phyloP scores from a whole-genome alignment of 2,113 vertebrate genomes.

The Carlito syrichta region DNA sequence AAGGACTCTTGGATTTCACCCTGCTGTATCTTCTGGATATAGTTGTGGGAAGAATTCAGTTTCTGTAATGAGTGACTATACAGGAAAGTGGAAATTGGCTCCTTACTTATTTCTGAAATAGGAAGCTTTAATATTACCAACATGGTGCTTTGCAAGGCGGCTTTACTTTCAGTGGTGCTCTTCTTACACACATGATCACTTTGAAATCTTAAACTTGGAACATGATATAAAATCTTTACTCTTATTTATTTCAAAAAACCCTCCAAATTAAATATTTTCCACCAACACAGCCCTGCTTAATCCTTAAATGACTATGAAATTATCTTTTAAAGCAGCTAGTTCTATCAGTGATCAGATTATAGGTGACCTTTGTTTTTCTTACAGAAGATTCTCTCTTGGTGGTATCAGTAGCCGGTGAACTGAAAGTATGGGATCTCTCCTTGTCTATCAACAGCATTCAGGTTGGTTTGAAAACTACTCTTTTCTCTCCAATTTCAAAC shows the following conservation, averaged over 20 bases:
- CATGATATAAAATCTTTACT: not conserved
- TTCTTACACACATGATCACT: not conserved
- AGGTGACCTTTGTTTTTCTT: constrained; percentile 14
- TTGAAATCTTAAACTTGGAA: not conserved
- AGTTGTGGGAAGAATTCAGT: not conserved
- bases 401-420: constrained; percentile 81
- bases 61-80: not conserved
- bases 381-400: constrained; percentile 86
- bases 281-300: not conserved
- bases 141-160: too few species aligned
- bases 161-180: not conserved
- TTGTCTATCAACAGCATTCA: constrained; percentile 83
- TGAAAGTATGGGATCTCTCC: constrained; percentile 86
- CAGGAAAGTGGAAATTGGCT: not conserved
- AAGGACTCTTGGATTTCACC: not conserved
- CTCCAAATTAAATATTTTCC: not conserved
- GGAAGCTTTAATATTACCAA: not conserved
- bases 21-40: not conserved
- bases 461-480: constrained; percentile 74
- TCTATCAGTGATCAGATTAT: not conserved
- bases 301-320: not conserved
- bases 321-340: not conserved
- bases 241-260: not conserved
- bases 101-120: not conserved
- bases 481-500: not conserved